A percentile compares a stretch with the other conserved stretches of the same genome.
Evolutionary conservation across 1,140 invertebrate species (phyloP).

Genomic region (Harlomillsia oculata): DNA sequence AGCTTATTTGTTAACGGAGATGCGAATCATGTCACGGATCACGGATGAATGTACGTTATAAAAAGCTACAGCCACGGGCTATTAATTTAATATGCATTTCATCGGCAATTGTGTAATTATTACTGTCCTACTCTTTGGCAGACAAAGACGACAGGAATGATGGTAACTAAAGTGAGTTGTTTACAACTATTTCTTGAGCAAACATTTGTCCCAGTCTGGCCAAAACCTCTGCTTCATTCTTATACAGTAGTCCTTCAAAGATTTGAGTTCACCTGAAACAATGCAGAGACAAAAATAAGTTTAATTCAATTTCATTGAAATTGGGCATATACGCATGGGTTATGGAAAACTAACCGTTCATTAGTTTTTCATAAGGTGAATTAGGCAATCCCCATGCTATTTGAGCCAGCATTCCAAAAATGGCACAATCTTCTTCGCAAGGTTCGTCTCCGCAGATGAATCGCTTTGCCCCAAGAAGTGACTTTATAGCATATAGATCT

Average conservation of each 20-base stretch:
- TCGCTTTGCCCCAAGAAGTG: slow-evolving; percentile 25
- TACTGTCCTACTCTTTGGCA: too few relatives aligned
- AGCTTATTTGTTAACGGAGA: too few relatives aligned
- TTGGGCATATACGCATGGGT: background rate
- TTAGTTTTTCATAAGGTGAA: slow-evolving; percentile 36
- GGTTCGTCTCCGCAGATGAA: slow-evolving; percentile 42
- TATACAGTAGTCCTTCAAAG: slow-evolving; percentile 17
- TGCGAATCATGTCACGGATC: too few relatives aligned
- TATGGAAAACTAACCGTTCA: slow-evolving; percentile 32
- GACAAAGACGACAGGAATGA: too few relatives aligned
- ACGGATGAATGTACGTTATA: too few relatives aligned
- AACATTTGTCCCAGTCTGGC: slow-evolving; percentile 17
- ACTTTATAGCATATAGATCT: slow-evolving; percentile 21
- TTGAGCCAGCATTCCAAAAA: slow-evolving; percentile 43
- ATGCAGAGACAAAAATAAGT: too few relatives aligned
- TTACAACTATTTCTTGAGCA: background rate
- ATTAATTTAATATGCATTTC: too few relatives aligned
- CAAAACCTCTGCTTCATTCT: slow-evolving; percentile 14
- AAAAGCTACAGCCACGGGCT: too few relatives aligned
- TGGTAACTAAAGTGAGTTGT: too few relatives aligned
- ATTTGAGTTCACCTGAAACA: slow-evolving; percentile 11
- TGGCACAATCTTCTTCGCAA: slow-evolving; percentile 41
- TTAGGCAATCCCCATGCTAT: slow-evolving; percentile 40
- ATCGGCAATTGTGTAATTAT: too few relatives aligned
- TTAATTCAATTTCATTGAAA: background rate